These are phyloP conservation scores for Drosophila kuntzei DNA, from an alignment of 2,888 invertebrate genomes.

Conservation along the genomic window DNA sequence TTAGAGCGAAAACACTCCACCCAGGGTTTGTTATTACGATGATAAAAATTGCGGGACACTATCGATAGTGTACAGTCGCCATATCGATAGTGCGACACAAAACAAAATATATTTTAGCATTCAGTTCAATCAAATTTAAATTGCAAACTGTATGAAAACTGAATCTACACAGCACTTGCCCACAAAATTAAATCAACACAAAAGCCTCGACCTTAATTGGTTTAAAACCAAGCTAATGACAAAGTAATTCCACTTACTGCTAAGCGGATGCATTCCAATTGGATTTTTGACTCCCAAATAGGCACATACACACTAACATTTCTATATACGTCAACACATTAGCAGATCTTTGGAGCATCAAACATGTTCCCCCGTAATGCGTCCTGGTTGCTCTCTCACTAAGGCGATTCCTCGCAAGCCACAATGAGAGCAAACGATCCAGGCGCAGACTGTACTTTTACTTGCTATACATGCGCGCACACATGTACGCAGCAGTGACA, in stretches of 20 bases:
- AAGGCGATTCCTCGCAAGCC: neutral
- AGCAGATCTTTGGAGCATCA: constrained; percentile 12
- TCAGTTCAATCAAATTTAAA: constrained; percentile 26
- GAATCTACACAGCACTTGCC: neutral
- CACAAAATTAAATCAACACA: neutral
- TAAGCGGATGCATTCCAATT: constrained; percentile 27
- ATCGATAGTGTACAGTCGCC: no score
- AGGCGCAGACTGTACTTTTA: constrained; percentile 77
- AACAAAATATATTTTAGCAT: constrained; percentile 1
- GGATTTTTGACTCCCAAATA: constrained; percentile 17
- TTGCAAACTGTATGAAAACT: neutral
- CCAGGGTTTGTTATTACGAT: neutral
- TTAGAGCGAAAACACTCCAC: neutral
- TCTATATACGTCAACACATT: neutral
- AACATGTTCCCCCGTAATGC: neutral
- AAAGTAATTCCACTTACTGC: neutral
- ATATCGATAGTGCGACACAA: no score
- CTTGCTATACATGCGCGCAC: constrained; percentile 26
- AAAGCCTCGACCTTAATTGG: neutral
- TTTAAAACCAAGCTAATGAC: neutral
- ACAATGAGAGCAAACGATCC: constrained; percentile 31
- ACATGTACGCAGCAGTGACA: constrained; percentile 19
- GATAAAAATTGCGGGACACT: no score
- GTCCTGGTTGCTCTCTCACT: neutral
- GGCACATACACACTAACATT: neutral